phyloP scores from a whole-genome alignment of 1,140 invertebrate species.

The Papilio dardanus region DNA sequence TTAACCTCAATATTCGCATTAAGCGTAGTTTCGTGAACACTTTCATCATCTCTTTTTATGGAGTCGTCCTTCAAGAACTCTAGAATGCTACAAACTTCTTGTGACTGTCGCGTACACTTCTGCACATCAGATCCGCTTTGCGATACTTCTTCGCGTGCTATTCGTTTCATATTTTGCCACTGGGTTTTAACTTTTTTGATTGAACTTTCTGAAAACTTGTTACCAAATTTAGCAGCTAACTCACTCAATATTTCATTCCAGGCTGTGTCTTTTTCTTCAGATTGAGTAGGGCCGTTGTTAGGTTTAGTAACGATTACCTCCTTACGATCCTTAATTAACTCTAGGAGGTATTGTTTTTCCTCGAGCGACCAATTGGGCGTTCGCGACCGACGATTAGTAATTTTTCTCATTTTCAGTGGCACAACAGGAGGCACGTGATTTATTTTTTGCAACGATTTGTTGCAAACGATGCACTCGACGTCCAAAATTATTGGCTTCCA shows the following conservation, averaged over 20 bases:
- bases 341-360: constrained; percentile 73
- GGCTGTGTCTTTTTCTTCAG: constrained; percentile 71
- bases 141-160: constrained; percentile 73
- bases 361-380: constrained; percentile 76
- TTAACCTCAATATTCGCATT: constrained; percentile 72
- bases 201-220: constrained; percentile 68
- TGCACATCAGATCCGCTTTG: constrained; percentile 56
- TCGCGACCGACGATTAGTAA: constrained; percentile 60
- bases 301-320: constrained; percentile 68
- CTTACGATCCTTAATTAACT: constrained; percentile 73
- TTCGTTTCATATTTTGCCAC: constrained; percentile 80
- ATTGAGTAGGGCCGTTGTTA: constrained; percentile 71
- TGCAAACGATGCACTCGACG: constrained; percentile 79
- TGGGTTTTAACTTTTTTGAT: constrained; percentile 78
- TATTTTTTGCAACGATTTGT: constrained; percentile 80
- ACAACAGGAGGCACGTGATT: constrained; percentile 64
- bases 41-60: constrained; percentile 54
- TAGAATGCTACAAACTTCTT: constrained; percentile 72
- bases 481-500: constrained; percentile 76
- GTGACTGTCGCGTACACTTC: constrained; percentile 63
- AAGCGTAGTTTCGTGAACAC: constrained; percentile 56
- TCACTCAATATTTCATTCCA: constrained; percentile 76
- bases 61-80: constrained; percentile 67
- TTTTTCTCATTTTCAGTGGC: constrained; percentile 64
- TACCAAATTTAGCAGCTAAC: constrained; percentile 65